Percentiles rank a stretch among this genome's conserved stretches.
phyloP scores from a whole-genome alignment of 2,888 invertebrate species.

The Charanyca ferruginea region DNA sequence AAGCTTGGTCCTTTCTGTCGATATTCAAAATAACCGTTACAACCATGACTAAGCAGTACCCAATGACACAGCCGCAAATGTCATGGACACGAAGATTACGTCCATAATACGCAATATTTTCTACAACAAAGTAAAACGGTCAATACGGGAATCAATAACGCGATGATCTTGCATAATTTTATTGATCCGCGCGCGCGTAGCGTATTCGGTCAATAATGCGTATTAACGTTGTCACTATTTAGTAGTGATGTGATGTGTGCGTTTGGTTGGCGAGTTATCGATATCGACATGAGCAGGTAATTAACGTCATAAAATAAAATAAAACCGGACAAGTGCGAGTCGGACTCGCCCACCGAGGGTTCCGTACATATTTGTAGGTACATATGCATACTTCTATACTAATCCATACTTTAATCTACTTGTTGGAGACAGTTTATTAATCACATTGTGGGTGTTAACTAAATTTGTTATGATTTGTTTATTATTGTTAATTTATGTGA shows the following conservation, averaged over 20 bases:
- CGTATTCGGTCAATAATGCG: slow-evolving; percentile 87
- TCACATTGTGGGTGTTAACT: no score
- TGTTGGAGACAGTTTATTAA: no score
- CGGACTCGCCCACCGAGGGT: no score
- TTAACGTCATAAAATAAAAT: no score
- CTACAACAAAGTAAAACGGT: slow-evolving; percentile 81
- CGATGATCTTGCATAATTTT: slow-evolving; percentile 90
- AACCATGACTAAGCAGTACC: slow-evolving; percentile 58
- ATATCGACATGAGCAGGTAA: slow-evolving; percentile 52
- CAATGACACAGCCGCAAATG: slow-evolving; percentile 49
- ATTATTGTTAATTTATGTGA: no score
- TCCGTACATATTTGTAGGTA: no score
- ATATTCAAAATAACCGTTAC: slow-evolving; percentile 67
- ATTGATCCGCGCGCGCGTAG: slow-evolving; percentile 89
- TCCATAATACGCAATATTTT: slow-evolving; percentile 70
- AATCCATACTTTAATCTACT: no score
- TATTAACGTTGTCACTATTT: slow-evolving; percentile 81
- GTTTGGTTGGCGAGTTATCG: slow-evolving; percentile 25
- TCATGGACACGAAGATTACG: slow-evolving; percentile 57
- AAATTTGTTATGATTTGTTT: no score
- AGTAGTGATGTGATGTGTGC: slow-evolving; percentile 68
- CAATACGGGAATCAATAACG: slow-evolving; percentile 80
- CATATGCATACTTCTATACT: no score
- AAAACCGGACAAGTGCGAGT: no score
- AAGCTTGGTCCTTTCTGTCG: background rate